Evolutionary conservation across 2,113 vertebrate species (phyloP), one percentile per base, ranked within the genome.

Genomic region (Hippocampus comes): DNA sequence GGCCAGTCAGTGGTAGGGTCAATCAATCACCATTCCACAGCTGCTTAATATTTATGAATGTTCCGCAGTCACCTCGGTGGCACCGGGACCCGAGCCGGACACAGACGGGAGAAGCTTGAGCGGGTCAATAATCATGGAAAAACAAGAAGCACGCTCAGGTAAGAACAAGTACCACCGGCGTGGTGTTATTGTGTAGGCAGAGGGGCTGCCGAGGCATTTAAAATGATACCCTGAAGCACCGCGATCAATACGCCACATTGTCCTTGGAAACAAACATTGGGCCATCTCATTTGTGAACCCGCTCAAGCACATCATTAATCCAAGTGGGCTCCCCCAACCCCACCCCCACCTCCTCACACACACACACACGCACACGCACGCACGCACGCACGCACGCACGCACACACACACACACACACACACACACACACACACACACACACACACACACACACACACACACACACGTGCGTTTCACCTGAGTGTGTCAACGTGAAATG

Each of bases 271-370:
- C 90, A 90, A 91, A 92, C 87, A 88, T 78, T 81, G 79, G 79
- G 76, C 82, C 80, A 70, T 79, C 87, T 90, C 84, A 89, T 91
- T 91, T 88, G 85, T 85, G 89, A 89, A 88, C 82, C 85, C 85
- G 84, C 87, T 91, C 84, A 87, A 91, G 90, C 90, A 92, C 87
- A 89, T 93, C 90, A 90, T 91, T 91, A 92, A 92, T 90, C 88
- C 81, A 88, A 85, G 87, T 76, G 75, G 69, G 68, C 61, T 81
- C 76, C 85, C 27, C 27, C 27, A 27, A 2, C 27, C 27, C 27
- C 25, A 25, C 25, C 25, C 74, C 71, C 46, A 42, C 38, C 27
- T 41, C 41, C 69, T 51, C 71, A 25, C n/a, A 1, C 60, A 30
- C 68, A n/a, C 48, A 34, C 4, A 30, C 70, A 69, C 70, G 59